phyloP scores from a whole-genome alignment of 2,113 vertebrate genomes.

The Dasypus novemcinctus region DNA sequence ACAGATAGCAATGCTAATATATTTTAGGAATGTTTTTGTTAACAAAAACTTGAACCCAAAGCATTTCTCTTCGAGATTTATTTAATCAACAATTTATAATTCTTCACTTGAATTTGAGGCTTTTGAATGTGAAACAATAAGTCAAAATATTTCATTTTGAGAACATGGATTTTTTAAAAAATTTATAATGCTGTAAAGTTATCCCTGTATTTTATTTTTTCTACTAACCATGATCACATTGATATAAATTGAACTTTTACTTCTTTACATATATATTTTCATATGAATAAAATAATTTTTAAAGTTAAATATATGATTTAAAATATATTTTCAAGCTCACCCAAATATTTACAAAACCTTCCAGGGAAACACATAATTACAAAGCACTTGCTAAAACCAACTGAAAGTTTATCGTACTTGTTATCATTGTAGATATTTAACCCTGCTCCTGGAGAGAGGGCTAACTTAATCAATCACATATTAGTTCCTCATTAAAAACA shows the following conservation, averaged over 20 bases:
- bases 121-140: background rate
- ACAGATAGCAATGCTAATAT: background rate
- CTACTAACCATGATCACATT: background rate
- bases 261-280: background rate
- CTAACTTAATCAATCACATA: background rate
- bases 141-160: slow-evolving; percentile 13
- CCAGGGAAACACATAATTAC: background rate
- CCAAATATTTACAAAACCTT: background rate
- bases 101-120: background rate
- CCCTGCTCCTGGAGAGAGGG: background rate
- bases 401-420: background rate
- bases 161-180: background rate
- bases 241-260: background rate
- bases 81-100: background rate
- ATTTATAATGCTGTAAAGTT: background rate
- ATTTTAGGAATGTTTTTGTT: background rate
- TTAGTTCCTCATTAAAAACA: background rate
- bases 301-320: background rate
- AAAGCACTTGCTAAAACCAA: background rate
- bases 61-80: background rate
- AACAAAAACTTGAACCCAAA: background rate
- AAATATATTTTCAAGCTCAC: background rate
- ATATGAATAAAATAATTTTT: background rate
- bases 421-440: background rate
- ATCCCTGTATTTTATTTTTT: background rate